Evolutionary conservation across 2,113 vertebrate species (phyloP).

Genomic region (Dissostichus mawsoni): DNA sequence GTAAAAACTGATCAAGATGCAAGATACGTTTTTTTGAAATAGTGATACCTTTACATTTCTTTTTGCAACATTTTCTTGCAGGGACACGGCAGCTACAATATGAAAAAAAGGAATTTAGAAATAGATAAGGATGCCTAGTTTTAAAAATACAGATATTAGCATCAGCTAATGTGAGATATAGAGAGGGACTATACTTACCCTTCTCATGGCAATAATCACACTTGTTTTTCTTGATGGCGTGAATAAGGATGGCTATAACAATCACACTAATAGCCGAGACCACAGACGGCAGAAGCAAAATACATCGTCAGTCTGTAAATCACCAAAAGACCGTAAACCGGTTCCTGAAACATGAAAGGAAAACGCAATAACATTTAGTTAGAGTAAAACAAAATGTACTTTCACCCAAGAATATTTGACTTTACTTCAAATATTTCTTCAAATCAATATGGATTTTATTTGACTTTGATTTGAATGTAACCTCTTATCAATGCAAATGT

Average conservation of each 20-base stretch:
- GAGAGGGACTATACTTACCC: conserved; percentile 19
- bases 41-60: conserved; percentile 10
- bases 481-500: no score
- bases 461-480: no score
- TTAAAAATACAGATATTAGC: not conserved
- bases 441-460: no score
- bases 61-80: not conserved
- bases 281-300: conserved; percentile 6
- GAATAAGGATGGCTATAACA: conserved; percentile 12
- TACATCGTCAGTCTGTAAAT: not conserved
- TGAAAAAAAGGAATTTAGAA: not conserved
- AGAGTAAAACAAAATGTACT: no score
- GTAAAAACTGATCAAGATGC: not conserved
- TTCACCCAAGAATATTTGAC: not conserved
- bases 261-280: conserved; percentile 23
- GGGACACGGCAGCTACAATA: not conserved
- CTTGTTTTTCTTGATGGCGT: not conserved
- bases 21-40: not conserved
- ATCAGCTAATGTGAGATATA: not conserved
- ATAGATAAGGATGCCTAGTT: not conserved
- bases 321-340: fast-evolving
- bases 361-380: not conserved
- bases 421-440: no score
- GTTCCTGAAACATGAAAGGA: conserved; percentile 14
- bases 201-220: not conserved